A percentile compares a stretch with the other conserved stretches of the same genome.
phyloP scores from a whole-genome alignment of 2,113 vertebrate genomes.

The Progne subis region DNA sequence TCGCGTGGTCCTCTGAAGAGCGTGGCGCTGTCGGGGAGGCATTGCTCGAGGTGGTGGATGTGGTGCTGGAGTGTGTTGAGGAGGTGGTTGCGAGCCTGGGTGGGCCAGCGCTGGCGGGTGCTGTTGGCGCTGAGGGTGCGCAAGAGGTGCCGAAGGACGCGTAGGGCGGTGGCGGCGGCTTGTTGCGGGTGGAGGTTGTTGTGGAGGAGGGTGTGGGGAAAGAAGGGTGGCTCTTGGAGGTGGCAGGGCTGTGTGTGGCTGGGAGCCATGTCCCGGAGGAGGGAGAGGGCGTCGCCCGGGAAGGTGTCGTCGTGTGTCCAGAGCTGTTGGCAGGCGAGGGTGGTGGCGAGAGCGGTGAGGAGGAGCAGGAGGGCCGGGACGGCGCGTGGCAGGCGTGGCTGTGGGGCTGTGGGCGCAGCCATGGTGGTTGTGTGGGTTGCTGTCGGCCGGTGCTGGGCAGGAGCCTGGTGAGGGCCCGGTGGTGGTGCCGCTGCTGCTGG shows the following conservation, averaged over 20 bases:
- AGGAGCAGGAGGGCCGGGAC: background rate
- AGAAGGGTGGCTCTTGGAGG: background rate
- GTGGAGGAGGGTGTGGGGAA: background rate
- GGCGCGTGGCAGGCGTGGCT: background rate
- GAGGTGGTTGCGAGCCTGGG: background rate
- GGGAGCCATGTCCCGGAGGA: background rate
- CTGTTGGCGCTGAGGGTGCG: background rate
- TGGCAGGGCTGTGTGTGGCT: background rate
- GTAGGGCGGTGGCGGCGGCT: background rate
- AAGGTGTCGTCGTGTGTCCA: background rate
- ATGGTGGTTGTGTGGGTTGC: background rate
- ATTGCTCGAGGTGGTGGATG: background rate
- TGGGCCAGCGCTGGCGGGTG: background rate
- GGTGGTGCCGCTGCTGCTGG: no score
- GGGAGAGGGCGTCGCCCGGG: no score
- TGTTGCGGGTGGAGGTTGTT: background rate
- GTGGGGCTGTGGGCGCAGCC: background rate
- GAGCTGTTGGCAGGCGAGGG: background rate
- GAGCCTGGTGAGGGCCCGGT: background rate
- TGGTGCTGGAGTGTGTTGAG: background rate
- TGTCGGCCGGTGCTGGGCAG: background rate
- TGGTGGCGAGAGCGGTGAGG: background rate
- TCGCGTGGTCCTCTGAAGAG: background rate
- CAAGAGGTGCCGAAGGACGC: background rate
- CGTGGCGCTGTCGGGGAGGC: fast-evolving